phyloP scores from a whole-genome alignment of 2,113 vertebrate genomes.

The Ailurus styani region DNA sequence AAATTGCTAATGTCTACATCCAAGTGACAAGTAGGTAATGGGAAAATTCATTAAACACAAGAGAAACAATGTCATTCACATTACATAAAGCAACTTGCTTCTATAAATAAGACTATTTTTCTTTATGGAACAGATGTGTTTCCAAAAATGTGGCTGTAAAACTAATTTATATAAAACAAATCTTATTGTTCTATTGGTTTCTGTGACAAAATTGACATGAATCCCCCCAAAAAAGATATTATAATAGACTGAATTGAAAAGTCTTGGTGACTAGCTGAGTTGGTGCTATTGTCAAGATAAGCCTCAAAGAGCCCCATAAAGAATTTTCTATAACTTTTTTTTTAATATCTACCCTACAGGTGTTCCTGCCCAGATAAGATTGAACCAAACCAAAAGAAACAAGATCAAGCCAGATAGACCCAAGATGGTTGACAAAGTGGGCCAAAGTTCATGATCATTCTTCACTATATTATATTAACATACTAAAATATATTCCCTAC shows the following conservation, averaged over 20 bases:
- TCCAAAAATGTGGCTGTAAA: slow-evolving; percentile 45
- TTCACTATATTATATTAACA: no score
- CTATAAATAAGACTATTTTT: neutral
- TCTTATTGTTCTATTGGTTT: slow-evolving; percentile 38
- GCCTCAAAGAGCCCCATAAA: neutral
- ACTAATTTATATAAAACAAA: slow-evolving; percentile 37
- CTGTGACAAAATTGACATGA: slow-evolving; percentile 33
- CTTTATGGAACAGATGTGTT: slow-evolving; percentile 34
- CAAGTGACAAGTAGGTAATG: slow-evolving; percentile 6
- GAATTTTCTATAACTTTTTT: no score
- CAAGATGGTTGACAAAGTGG: no score
- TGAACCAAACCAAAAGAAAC: no score
- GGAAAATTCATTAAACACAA: slow-evolving; percentile 45
- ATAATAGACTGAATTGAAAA: slow-evolving; percentile 1
- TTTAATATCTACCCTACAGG: no score
- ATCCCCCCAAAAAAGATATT: neutral
- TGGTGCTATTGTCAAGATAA: neutral
- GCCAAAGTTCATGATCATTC: no score
- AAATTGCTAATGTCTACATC: slow-evolving; percentile 10
- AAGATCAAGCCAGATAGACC: no score
- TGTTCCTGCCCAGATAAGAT: no score
- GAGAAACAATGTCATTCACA: slow-evolving; percentile 11
- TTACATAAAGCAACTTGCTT: neutral
- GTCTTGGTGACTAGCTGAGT: neutral
- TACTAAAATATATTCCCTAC: no score